Base-by-base conservation (phyloP, 2,888 invertebrate genomes). In the Brachyopa scutellaris region DNA sequence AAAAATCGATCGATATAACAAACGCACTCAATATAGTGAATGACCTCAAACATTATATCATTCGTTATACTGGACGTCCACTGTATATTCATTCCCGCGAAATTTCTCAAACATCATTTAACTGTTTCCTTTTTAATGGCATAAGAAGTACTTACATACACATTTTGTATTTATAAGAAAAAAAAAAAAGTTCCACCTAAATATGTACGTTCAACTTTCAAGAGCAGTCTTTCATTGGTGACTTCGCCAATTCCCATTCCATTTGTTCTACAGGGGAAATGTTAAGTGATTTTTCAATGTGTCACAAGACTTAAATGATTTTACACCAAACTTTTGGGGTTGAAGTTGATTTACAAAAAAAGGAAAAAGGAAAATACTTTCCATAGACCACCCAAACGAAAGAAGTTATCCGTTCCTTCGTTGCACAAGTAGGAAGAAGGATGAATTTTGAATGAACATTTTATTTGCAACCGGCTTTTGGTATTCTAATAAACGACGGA, bases 211-310 rank as follows among this genome's bases (percentile, higher is more conserved):
- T n/a, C n/a, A 26, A 26, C 26, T 51, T 70, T 62, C 40, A 45
- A 62, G 62, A 55, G 33, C 55, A 33, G 21, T 55, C 55, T 26
- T 62, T 55, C 40, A 29, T 64, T 33, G 36, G 23, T 49, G 57
- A 51, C 64, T 59, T 26, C 42, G 19, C 57, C 78, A 72, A 78
- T 78, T 73, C 59, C 57, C 66, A 38, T 72, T 78, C 66, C 78
- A 78, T 78, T 78, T 78, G 72, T 72, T 72, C 57, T 23, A 21
- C 33, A 51, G 45, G 55, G 77, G 78, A 78, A 78, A 78, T 78
- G 64, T 66, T 78, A 78, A 78, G 72, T 78, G 66, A 78, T 66
- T 78, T 78, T 66, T 72, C 72, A 72, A 72, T 78, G 78, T 78
- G 78, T 78, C 78, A 78, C 49, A 59, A 45, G 72, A 78, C 57